Evolutionary conservation across 2,888 invertebrate species (phyloP).

Genomic region (Caenorhabditis sinica): DNA sequence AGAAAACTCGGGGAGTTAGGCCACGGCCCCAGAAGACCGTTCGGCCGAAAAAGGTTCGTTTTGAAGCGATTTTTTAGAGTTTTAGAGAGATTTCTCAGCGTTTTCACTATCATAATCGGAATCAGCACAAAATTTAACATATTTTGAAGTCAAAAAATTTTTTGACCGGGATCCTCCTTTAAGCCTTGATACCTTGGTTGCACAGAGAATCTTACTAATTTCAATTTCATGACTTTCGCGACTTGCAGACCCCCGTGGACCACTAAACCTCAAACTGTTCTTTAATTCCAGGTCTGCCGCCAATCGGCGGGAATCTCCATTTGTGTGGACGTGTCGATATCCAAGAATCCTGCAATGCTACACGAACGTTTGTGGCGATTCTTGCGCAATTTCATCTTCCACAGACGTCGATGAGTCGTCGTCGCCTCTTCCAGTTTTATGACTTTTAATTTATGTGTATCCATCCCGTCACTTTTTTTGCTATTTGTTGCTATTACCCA

Average conservation of each 20-base stretch:
- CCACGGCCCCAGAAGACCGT: too few relatives aligned
- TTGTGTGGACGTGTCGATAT: constrained; percentile 67
- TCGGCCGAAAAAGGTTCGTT: too few relatives aligned
- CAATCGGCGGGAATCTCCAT: constrained; percentile 63
- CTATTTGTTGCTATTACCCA: neutral
- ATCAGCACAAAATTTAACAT: too few relatives aligned
- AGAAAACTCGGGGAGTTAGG: too few relatives aligned
- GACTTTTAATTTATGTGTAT: constrained; percentile 64
- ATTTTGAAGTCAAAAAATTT: too few relatives aligned
- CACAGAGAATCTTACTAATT: too few relatives aligned
- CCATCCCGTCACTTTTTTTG: constrained; percentile 42
- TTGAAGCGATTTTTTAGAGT: too few relatives aligned
- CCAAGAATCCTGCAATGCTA: constrained; percentile 63
- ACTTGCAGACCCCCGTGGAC: neutral
- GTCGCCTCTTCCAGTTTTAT: constrained; percentile 36
- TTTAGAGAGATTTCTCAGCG: too few relatives aligned
- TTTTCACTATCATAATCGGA: too few relatives aligned
- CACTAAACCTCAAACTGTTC: neutral
- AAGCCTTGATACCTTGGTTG: too few relatives aligned
- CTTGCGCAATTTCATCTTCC: constrained; percentile 68
- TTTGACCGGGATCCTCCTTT: too few relatives aligned
- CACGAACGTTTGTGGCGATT: constrained; percentile 68
- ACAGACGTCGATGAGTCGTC: constrained; percentile 27
- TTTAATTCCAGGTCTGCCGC: constrained; percentile 69
- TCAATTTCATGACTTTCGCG: too few relatives aligned